These are phyloP conservation scores for Eupithecia subfuscata DNA, from an alignment of 2,888 invertebrate genomes.

Conservation along the genomic window DNA sequence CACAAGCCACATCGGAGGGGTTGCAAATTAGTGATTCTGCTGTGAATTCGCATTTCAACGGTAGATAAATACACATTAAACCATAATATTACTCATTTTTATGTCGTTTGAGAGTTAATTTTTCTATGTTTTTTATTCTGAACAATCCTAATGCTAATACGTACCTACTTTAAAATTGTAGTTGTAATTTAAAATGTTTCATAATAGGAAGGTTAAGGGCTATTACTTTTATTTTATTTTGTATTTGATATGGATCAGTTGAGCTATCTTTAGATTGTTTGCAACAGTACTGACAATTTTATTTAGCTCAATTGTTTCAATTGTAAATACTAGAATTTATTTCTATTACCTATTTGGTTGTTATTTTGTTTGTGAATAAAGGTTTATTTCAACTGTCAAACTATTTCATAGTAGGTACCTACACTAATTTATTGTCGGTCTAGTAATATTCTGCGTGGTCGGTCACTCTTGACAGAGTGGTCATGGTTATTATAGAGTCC, in stretches of 20 bases:
- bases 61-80: constrained; percentile 75
- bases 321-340: no score
- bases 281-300: no score
- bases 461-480: no score
- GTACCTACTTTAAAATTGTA: background rate
- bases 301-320: no score
- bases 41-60: constrained; percentile 69
- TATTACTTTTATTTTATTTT: background rate
- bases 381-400: background rate
- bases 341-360: no score
- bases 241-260: no score
- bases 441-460: background rate
- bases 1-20: constrained; percentile 63
- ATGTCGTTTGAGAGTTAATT: background rate
- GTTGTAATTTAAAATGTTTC: background rate
- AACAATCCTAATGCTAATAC: background rate
- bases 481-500: no score
- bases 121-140: background rate
- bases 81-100: constrained; percentile 53
- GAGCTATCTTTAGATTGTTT: no score
- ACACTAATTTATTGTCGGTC: background rate
- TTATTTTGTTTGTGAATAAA: no score
- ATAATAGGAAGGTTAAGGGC: background rate
- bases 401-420: background rate
- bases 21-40: constrained; percentile 76